phyloP scores from a whole-genome alignment of 2,113 vertebrate genomes.

The Epinephelus fuscoguttatus region DNA sequence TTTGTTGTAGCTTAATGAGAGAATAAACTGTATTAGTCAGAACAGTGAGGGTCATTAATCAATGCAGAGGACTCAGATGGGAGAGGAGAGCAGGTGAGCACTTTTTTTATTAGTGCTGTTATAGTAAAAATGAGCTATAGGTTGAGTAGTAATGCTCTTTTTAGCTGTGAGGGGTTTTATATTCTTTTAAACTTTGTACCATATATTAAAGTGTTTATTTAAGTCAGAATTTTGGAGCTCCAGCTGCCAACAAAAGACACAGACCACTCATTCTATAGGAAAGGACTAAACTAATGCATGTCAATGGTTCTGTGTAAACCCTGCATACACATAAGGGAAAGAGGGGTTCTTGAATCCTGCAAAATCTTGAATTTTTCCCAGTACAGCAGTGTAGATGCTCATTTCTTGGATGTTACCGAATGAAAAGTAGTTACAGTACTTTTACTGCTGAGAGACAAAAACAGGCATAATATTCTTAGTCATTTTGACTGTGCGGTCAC shows the following conservation, averaged over 20 bases:
- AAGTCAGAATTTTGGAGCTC: background rate
- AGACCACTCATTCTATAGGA: background rate
- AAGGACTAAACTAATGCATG: background rate
- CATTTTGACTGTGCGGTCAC: background rate
- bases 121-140: constrained; percentile 10
- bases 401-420: background rate
- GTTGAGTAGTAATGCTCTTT: constrained; percentile 1
- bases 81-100: constrained; percentile 27
- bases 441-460: background rate
- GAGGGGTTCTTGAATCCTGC: background rate
- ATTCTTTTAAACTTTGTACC: background rate
- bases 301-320: background rate
- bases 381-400: background rate
- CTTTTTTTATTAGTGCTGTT: constrained; percentile 51
- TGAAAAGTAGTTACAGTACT: too few species aligned
- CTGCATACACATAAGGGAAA: background rate
- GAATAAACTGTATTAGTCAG: constrained; percentile 68
- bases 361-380: background rate
- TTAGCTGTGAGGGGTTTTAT: constrained; percentile 12
- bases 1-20: constrained; percentile 76
- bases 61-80: constrained; percentile 41
- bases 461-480: background rate
- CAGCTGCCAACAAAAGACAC: background rate
- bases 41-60: constrained; percentile 59
- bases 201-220: background rate